These are phyloP conservation scores for Phrynocephalus guinanensis DNA, from an alignment of 2,797 vertebrate species.

Conservation along the genomic window DNA sequence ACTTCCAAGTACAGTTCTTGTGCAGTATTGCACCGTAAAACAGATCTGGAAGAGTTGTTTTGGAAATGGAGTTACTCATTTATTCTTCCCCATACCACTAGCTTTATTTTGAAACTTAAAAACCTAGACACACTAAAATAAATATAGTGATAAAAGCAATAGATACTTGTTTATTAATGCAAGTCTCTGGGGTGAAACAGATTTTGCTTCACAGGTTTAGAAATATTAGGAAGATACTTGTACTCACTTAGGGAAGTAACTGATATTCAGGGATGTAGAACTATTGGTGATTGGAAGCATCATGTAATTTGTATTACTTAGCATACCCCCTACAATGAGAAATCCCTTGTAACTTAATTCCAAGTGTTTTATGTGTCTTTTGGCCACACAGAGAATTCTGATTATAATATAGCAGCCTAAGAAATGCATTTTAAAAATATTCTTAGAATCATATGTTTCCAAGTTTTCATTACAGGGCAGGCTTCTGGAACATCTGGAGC, in stretches of 20 bases:
- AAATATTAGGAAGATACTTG: background rate
- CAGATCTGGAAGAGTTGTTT: background rate
- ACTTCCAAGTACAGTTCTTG: background rate
- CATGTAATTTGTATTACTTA: background rate
- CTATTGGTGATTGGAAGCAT: background rate
- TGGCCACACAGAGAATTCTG: background rate
- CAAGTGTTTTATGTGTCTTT: background rate
- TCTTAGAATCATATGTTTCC: slow-evolving; percentile 42
- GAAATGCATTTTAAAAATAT: slow-evolving; percentile 46
- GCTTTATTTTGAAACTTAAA: background rate
- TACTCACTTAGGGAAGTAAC: background rate
- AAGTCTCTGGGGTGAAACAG: background rate
- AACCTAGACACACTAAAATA: background rate
- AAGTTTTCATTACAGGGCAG: slow-evolving; percentile 15
- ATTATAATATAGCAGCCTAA: slow-evolving; percentile 45
- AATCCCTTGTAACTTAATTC: background rate
- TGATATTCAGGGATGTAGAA: background rate
- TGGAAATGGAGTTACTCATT: background rate
- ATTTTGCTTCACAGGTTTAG: background rate
- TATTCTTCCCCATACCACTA: background rate
- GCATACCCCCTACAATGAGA: too few relatives aligned
- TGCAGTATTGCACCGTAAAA: background rate
- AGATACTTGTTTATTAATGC: too few relatives aligned
- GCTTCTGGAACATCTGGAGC: slow-evolving; percentile 34
- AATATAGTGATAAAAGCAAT: background rate